Conservation (phyloP, 2,113 vertebrate species). For the Salvator merianae region DNA sequence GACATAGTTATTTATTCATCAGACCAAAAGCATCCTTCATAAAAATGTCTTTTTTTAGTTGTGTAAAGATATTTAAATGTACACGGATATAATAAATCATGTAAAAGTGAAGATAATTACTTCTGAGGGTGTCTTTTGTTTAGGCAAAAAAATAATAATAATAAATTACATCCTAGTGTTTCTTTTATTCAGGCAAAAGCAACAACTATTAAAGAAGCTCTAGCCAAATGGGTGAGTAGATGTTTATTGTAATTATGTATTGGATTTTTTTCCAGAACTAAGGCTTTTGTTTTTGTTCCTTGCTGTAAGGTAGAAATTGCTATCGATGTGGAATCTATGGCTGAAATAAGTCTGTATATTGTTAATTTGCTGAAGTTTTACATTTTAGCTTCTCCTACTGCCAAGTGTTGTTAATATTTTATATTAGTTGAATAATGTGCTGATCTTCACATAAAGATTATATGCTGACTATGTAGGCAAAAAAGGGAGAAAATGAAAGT, state of each 20-base stretch:
- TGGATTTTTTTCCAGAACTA: conserved; percentile 1
- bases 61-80: too few species aligned
- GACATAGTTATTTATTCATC: background rate
- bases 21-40: background rate
- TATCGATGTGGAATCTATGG: conserved; percentile 18
- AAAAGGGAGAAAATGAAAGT: background rate
- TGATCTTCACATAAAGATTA: background rate
- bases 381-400: background rate
- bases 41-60: too few species aligned
- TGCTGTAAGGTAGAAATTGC: conserved; percentile 1
- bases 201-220: conserved; percentile 92
- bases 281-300: background rate
- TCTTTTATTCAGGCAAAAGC: conserved; percentile 84
- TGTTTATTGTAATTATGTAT: background rate
- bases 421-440: background rate
- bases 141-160: too few species aligned
- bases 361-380: background rate
- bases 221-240: conserved; percentile 90
- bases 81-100: background rate
- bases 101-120: background rate
- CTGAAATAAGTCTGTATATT: conserved; percentile 5
- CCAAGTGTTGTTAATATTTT: background rate
- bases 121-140: background rate
- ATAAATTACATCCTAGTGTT: conserved; percentile 40
- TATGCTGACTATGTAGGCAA: background rate